phyloP scores from a whole-genome alignment of 2,113 vertebrate genomes.

The Chionis minor region DNA sequence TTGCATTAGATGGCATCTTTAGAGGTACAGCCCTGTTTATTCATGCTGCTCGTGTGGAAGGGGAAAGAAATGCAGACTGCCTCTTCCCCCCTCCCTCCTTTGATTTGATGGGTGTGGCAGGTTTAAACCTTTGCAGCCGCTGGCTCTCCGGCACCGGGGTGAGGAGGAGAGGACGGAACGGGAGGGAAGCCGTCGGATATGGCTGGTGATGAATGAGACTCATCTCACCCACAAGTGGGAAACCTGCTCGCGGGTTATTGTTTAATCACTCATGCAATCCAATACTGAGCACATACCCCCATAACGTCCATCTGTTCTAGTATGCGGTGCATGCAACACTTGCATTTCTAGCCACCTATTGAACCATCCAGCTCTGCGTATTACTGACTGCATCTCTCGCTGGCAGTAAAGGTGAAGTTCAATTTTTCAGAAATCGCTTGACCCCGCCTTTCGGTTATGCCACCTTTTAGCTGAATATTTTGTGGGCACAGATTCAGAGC shows the following conservation, averaged over 20 bases:
- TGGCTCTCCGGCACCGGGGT: background rate
- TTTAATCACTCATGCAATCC: conserved; percentile 68
- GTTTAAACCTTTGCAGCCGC: conserved; percentile 74
- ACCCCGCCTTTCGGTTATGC: background rate
- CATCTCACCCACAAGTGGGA: conserved; percentile 69
- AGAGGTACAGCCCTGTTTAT: conserved; percentile 65
- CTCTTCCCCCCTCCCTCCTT: conserved; percentile 65
- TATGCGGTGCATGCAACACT: conserved; percentile 38
- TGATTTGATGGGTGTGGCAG: conserved; percentile 80
- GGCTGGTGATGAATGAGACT: conserved; percentile 50
- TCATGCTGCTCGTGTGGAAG: conserved; percentile 73
- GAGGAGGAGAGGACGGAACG: conserved; percentile 8
- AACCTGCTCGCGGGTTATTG: conserved; percentile 65
- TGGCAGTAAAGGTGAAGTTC: background rate
- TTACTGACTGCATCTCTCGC: background rate
- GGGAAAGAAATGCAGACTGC: conserved; percentile 76
- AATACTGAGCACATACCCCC: conserved; percentile 62
- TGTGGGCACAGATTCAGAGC: background rate
- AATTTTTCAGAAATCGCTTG: background rate
- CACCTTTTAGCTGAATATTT: background rate
- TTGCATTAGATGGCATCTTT: conserved; percentile 63
- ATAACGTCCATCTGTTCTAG: conserved; percentile 63
- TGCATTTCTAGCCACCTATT: conserved; percentile 14
- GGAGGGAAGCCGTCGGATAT: conserved; percentile 4
- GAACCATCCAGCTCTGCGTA: background rate